Conservation (phyloP, 1,140 invertebrate species). For the Euborellia annulipes region DNA sequence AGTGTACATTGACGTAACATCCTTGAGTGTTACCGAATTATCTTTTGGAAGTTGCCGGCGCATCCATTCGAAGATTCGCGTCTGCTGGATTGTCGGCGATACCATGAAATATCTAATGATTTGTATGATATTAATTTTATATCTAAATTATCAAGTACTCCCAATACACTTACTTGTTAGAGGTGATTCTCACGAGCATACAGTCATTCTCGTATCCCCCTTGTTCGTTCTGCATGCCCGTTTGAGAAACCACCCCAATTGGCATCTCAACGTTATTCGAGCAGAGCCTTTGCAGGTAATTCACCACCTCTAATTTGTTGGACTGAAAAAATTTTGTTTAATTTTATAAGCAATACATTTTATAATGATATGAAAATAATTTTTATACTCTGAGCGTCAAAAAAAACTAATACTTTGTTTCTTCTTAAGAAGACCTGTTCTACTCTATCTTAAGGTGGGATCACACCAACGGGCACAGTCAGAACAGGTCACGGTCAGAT, state of each 20-base stretch:
- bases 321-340: constrained; percentile 31
- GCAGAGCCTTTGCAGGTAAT: constrained; percentile 56
- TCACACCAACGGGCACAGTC: too few species aligned
- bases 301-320: constrained; percentile 41
- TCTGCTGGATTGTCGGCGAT: constrained; percentile 69
- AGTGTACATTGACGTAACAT: constrained; percentile 70
- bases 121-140: too few species aligned
- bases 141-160: too few species aligned
- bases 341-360: too few species aligned
- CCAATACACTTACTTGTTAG: constrained; percentile 38
- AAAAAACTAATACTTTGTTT: too few species aligned
- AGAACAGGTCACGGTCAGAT: too few species aligned
- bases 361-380: too few species aligned
- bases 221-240: constrained; percentile 63
- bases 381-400: too few species aligned
- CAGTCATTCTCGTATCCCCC: constrained; percentile 76
- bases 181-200: constrained; percentile 45
- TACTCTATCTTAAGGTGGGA: too few species aligned
- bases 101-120: constrained; percentile 56
- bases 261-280: constrained; percentile 61
- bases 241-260: constrained; percentile 55
- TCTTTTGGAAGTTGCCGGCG: constrained; percentile 45
- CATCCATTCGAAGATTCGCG: constrained; percentile 57
- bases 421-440: too few species aligned
- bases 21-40: constrained; percentile 46